Evolutionary conservation across 2,888 invertebrate species (phyloP).

Genomic region (Osedax fenrisi): DNA sequence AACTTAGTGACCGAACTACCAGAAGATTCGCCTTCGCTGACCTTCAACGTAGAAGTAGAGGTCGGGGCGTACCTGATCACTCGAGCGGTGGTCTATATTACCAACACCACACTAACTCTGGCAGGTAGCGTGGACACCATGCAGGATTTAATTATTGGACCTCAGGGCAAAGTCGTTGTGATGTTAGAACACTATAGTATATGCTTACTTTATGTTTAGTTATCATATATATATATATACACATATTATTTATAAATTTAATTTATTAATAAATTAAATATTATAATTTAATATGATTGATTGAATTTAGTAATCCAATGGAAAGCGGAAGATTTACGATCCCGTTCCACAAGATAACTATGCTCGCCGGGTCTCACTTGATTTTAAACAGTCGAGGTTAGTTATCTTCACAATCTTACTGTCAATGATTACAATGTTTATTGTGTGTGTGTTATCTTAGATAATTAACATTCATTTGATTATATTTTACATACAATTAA

Average conservation of each 20-base stretch:
- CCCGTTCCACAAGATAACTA: not conserved
- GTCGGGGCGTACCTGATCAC: conserved; percentile 36
- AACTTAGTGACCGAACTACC: conserved; percentile 31
- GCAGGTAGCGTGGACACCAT: conserved; percentile 38
- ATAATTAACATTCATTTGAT: no score
- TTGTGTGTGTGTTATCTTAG: no score
- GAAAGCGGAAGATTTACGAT: not conserved
- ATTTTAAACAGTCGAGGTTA: not conserved
- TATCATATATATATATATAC: not conserved
- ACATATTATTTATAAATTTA: not conserved
- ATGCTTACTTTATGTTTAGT: not conserved
- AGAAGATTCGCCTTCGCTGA: conserved; percentile 38
- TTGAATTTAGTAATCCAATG: not conserved
- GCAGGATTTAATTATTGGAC: conserved; percentile 38
- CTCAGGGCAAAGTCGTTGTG: not conserved
- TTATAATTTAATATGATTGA: not conserved
- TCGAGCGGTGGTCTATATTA: conserved; percentile 36
- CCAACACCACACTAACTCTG: conserved; percentile 38
- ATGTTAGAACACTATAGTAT: not conserved
- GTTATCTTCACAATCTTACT: no score
- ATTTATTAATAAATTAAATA: not conserved
- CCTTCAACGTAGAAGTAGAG: conserved; percentile 37
- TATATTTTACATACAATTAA: no score
- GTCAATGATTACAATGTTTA: no score
- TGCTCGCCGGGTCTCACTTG: not conserved